Conservation (phyloP, 2,113 vertebrate species). For the Isichthys henryi region DNA sequence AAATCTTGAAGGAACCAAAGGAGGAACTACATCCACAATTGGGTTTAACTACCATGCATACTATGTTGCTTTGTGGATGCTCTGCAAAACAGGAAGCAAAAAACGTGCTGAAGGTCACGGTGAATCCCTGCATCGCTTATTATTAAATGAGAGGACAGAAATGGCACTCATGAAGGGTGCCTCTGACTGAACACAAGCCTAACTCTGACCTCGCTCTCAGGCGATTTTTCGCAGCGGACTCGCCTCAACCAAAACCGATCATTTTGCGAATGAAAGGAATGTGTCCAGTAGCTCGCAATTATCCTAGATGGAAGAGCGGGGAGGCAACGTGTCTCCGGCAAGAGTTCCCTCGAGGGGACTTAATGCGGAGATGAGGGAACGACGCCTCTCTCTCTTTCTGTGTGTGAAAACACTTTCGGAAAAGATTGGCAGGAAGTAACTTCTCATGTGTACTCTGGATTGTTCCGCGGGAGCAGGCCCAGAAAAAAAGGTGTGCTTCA, state of each 20-base stretch:
- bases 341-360: not conserved
- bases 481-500: not conserved
- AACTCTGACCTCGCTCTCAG: not conserved
- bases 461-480: not conserved
- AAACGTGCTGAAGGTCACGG: not conserved
- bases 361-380: not conserved
- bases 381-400: not conserved
- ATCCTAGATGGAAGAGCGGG: not conserved
- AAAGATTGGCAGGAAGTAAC: slow-evolving; percentile 4
- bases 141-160: not conserved
- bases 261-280: not conserved
- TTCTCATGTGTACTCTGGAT: not conserved
- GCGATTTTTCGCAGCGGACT: not conserved
- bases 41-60: not conserved
- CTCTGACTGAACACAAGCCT: not conserved
- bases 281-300: not conserved
- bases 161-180: not conserved
- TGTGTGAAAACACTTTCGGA: slow-evolving; percentile 7
- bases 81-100: not conserved
- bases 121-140: not conserved
- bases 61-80: not conserved
- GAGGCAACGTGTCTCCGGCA: not conserved
- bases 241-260: not conserved
- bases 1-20: not conserved
- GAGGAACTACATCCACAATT: not conserved